Evolutionary conservation across 2,888 invertebrate species (phyloP), one percentile per base, ranked within the genome.

Genomic region (Litoditis marina): DNA sequence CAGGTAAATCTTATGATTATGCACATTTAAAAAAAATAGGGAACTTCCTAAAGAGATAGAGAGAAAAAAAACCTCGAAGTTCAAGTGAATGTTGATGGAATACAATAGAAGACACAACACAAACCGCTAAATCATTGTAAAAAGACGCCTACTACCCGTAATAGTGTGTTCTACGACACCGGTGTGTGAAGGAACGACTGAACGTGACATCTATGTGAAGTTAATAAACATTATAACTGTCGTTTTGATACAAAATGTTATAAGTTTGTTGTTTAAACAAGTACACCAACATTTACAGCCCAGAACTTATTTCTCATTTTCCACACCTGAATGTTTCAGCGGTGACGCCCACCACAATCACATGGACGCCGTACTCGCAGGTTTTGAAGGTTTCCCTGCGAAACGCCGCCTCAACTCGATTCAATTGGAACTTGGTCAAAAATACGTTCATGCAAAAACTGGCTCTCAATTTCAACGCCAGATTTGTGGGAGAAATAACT

Each of bases 391-490:
- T 61, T 2, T 16, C n/a, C 31, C 19, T 61, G 1, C 47, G 46
- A 5, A 61, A 61, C 27, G 47, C 51, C 31, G 69, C 63, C 51
- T 59, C 68, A 11, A 68, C 66, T 49, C 52, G 71, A 19, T 76
- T 69, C 67, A 72, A 69, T 42, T 74, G 73, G 74, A 76, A 74
- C 42, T 69, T 76, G 36, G 76, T 73, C 1, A 63, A 73, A 55
- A 76, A 71, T 61, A 72, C 69, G 0, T 74, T 76, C 66, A 65
- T 76, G 32, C 71, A 76, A 60, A 72, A 71, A 50, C 58, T 76
- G 65, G 49, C 71, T 31, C 61, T 73, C 60, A 74, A 70, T 39
- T 74, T 71, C 60, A 60, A 73, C 19, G 72, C 68, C 6, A 59
- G 69, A 42, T 73, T 76, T 46, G 55, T 59, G 2, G 74, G 73